Evolutionary conservation across 2,888 invertebrate genomes (phyloP), one percentile per base, ranked within the genome.

Genomic region (Synergus gifuensis): DNA sequence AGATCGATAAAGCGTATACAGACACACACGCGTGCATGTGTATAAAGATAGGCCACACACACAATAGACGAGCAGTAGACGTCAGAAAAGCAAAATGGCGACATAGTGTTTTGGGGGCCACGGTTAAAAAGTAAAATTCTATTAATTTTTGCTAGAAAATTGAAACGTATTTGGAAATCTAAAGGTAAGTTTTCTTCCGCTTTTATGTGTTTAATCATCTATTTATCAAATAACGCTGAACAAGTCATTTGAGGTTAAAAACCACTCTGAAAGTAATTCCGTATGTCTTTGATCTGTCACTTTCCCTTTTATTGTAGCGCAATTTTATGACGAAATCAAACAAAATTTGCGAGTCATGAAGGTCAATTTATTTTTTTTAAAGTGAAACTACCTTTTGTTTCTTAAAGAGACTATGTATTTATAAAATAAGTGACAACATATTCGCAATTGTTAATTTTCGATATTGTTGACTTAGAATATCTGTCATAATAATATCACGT

Each of bases 401-500:
- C 46, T 69, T 46, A 22, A 69, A 1, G 18, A 14, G 44, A 42
- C 18, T 28, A 28, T 28, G 28, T 64, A 4, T 8, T 8, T 4
- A 69, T 7, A 16, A 28, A 69, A 46, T 16, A 28, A 28, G n/a
- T 54, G 28, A 49, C 28, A 14, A 69, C 67, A 28, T 42, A 9
- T 69, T 46, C 8, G 36, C 14, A 14, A 14, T 67, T 28, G 3
- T 28, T 28, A 28, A 67, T 69, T 69, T 22, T 46, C 46, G 46
- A 22, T 46, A 44, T 28, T 28, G 22, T 69, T 49, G 22, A n/a
- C 16, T 49, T 49, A 9, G 28, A 60, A 28, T 62, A 82, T 64
- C 81, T 82, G 83, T 83, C 83, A 83, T 79, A 80, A 77, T 54
- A 54, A n/a, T 78, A 77, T 82, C 80, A 82, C 82, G 80, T 82